A percentile compares a stretch with the other conserved stretches of the same genome.
These are phyloP conservation scores for Scomber japonicus DNA, from an alignment of 2,113 vertebrate genomes.

Conservation along the genomic window DNA sequence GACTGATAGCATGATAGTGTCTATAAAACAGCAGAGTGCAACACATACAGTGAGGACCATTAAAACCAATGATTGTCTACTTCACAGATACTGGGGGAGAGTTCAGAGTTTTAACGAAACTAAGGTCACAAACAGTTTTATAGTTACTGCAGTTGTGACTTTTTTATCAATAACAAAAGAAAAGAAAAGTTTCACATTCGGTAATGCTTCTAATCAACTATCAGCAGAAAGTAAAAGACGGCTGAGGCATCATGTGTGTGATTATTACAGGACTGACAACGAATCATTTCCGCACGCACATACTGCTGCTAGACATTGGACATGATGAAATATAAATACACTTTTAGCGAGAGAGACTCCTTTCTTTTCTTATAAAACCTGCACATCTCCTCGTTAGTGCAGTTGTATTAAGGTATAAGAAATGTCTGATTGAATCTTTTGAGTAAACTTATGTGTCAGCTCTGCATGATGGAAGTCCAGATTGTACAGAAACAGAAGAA, in stretches of 20 bases:
- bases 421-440: too few species aligned
- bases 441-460: too few species aligned
- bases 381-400: background rate
- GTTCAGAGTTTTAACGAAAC: slow-evolving; percentile 82
- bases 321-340: slow-evolving; percentile 10
- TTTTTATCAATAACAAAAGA: slow-evolving; percentile 64
- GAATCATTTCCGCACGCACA: slow-evolving; percentile 7
- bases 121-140: slow-evolving; percentile 59
- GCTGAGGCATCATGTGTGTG: slow-evolving; percentile 1
- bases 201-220: slow-evolving; percentile 4
- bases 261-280: slow-evolving; percentile 20
- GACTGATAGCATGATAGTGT: background rate
- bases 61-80: slow-evolving; percentile 87
- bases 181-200: slow-evolving; percentile 43
- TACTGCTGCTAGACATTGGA: slow-evolving; percentile 1
- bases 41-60: slow-evolving; percentile 2
- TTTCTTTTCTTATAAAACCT: background rate
- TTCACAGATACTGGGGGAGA: slow-evolving; percentile 77
- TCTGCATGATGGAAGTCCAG: too few species aligned
- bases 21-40: slow-evolving; percentile 23
- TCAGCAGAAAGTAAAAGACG: slow-evolving; percentile 8
- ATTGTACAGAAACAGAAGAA: too few species aligned
- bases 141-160: slow-evolving; percentile 65
- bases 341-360: background rate
- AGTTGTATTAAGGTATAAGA: background rate